Conservation (phyloP, 2,888 invertebrate species). For the Lagria hirta region DNA sequence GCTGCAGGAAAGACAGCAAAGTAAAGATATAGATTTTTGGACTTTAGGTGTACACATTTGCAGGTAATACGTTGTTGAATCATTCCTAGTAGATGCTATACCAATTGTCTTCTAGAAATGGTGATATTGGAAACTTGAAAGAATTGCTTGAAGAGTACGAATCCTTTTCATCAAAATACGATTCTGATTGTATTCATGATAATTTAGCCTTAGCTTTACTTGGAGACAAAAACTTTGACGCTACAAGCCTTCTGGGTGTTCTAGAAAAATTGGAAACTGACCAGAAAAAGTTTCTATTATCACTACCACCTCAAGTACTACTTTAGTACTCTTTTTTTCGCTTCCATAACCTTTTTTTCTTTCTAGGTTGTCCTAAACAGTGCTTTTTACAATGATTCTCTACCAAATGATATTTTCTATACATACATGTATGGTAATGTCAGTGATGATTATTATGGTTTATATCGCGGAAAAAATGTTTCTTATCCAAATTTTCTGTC, state of each 20-base stretch:
- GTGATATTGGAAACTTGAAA: slow-evolving; percentile 31
- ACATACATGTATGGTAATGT: too few relatives aligned
- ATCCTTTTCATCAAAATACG: too few relatives aligned
- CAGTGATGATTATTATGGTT: too few relatives aligned
- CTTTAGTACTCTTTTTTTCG: slow-evolving; percentile 2
- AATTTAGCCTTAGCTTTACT: slow-evolving; percentile 44
- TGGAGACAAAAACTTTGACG: slow-evolving; percentile 25
- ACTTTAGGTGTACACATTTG: slow-evolving; percentile 55
- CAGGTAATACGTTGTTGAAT: slow-evolving; percentile 35
- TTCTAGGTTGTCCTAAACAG: slow-evolving; percentile 31
- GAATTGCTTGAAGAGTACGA: slow-evolving; percentile 39
- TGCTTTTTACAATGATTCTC: slow-evolving; percentile 36
- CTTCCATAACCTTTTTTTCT: too few relatives aligned
- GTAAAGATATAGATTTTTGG: slow-evolving; percentile 52
- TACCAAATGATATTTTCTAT: slow-evolving; percentile 44
- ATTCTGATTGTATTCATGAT: slow-evolving; percentile 56
- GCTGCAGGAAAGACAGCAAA: slow-evolving; percentile 15
- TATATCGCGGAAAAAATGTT: slow-evolving; percentile 41
- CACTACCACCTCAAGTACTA: slow-evolving; percentile 48
- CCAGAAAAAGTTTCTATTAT: slow-evolving; percentile 40
- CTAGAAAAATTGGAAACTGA: slow-evolving; percentile 17
- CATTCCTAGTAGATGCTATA: neutral
- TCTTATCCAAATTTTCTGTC: slow-evolving; percentile 50
- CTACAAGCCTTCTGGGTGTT: slow-evolving; percentile 23
- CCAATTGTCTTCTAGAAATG: slow-evolving; percentile 37